Evolutionary conservation across 2,888 invertebrate species (phyloP), one percentile per base, ranked within the genome.

Genomic region (Villa cingulata): DNA sequence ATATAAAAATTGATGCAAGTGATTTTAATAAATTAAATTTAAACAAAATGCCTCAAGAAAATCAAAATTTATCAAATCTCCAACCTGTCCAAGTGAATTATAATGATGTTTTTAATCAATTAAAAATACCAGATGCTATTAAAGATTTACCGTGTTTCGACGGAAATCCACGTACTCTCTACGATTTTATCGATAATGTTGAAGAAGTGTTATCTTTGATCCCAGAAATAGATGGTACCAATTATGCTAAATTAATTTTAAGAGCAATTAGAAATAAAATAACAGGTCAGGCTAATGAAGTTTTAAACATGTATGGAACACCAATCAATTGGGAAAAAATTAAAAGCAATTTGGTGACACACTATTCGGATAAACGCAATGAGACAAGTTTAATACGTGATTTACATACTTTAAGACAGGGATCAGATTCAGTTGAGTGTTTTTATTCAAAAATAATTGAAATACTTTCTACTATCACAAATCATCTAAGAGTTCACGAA

Each of bases 181-280:
- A 49, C n/a, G 50, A 53, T 43, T 27, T 27, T 18, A 38, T 53
- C 10, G 37, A 45, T 5, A 55, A 52, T 17, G 49, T 53, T 32
- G 48, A 55, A 38, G 54, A 53, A 40, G 51, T 55, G 10, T 42
- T 52, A 36, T 42, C 41, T 23, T 48, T 47, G 27, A 34, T 53
- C 10, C 6, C 45, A 10, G 32, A 41, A n/a, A 3, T 49, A n/a
- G 47, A 48, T 18, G 43, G 47, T 27, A 37, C 41, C 6, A 37
- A 17, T 18, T 45, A 51, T 18, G 19, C 39, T 10, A 48, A 51
- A 49, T 44, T 54, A 23, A 41, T 54, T 23, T 17, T 55, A n/a
- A 43, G 52, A 1, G 41, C 52, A 10, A 51, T 53, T 43, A 46
- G 54, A 20, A 54, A 56, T 41, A 54, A 54, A 48, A 52, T 54